Evolutionary conservation across 2,888 invertebrate genomes (phyloP).

Genomic region (Loripinus fragilis): DNA sequence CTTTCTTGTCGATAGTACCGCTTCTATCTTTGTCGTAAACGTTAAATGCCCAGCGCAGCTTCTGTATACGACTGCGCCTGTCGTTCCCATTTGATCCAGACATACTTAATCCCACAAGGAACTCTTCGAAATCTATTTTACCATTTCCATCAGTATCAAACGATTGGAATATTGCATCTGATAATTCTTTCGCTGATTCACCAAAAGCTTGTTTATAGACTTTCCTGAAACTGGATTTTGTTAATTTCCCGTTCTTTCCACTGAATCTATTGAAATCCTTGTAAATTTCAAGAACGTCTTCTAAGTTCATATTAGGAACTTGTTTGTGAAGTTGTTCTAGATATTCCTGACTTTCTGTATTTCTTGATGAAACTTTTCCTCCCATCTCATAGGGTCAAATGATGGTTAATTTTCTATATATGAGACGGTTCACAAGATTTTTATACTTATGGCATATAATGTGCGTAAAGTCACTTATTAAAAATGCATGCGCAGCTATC

Average conservation of each 20-base stretch:
- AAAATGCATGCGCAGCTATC: too few species aligned
- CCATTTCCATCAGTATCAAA: constrained; percentile 56
- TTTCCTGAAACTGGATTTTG: constrained; percentile 40
- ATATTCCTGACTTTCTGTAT: constrained; percentile 29
- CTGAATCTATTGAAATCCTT: constrained; percentile 37
- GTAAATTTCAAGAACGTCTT: constrained; percentile 46
- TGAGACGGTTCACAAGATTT: too few species aligned
- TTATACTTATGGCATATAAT: too few species aligned
- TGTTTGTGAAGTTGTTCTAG: constrained; percentile 35
- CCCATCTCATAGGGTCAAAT: too few species aligned
- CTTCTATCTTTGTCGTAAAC: constrained; percentile 57
- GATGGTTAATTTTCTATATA: too few species aligned
- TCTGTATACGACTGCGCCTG: constrained; percentile 25
- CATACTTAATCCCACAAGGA: constrained; percentile 57
- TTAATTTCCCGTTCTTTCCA: constrained; percentile 36
- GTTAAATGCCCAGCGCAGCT: constrained; percentile 52
- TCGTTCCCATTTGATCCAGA: constrained; percentile 34
- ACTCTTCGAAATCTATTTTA: constrained; percentile 56
- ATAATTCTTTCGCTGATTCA: constrained; percentile 30
- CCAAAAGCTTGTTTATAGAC: constrained; percentile 55
- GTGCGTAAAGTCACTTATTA: too few species aligned
- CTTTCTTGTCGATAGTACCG: constrained; percentile 55
- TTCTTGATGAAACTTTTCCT: background rate
- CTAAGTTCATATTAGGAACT: constrained; percentile 54
- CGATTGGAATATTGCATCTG: constrained; percentile 47